Conservation (phyloP, 2,888 invertebrate genomes). For the Acutogordius australiensis region DNA sequence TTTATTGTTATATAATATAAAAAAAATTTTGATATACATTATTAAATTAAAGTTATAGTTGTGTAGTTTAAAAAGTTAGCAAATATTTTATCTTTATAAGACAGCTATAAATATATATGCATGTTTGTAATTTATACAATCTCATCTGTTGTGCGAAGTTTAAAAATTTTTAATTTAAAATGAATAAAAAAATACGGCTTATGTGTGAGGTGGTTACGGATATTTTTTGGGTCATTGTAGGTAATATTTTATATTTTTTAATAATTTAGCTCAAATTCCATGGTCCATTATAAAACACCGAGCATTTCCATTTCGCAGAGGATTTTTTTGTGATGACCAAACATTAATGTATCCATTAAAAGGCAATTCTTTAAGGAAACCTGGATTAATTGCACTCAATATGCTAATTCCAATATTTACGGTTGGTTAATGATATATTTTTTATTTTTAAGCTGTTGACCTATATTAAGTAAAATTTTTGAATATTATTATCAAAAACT, state of each 20-base stretch:
- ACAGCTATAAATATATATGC: no score
- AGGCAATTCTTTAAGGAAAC: not conserved
- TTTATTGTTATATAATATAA: no score
- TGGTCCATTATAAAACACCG: not conserved
- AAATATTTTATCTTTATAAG: no score
- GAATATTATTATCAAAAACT: not conserved
- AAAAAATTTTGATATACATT: no score
- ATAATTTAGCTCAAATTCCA: constrained; percentile 6
- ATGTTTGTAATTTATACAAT: no score
- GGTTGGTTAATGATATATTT: not conserved
- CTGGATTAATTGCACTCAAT: not conserved
- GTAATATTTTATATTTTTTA: not conserved
- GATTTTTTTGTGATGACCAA: constrained; percentile 9
- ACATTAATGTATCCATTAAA: constrained; percentile 8
- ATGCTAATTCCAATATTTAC: constrained; percentile 3
- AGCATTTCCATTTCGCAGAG: not conserved
- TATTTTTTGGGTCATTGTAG: not conserved
- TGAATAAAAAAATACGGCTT: not conserved
- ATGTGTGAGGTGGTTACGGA: not conserved
- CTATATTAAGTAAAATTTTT: not conserved
- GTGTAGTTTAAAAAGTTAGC: no score
- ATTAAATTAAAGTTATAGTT: no score
- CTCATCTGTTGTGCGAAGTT: no score
- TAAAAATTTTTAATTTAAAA: not conserved
- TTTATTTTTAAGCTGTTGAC: not conserved